A percentile compares a stretch with the other conserved stretches of the same genome.
These are phyloP conservation scores for Idaea straminata DNA, from an alignment of 2,888 invertebrate species.

Conservation along the genomic window DNA sequence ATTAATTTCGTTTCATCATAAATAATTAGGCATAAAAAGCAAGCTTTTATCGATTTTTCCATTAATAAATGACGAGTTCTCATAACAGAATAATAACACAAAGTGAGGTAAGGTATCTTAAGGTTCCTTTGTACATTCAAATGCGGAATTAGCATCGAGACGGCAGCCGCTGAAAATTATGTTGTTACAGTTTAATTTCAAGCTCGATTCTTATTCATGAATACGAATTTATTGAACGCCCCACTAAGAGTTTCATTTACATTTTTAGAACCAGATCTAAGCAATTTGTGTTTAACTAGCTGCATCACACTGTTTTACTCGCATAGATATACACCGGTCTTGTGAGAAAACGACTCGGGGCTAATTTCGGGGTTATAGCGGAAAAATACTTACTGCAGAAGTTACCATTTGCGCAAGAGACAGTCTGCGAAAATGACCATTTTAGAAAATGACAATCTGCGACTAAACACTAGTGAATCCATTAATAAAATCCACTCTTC, in stretches of 20 bases:
- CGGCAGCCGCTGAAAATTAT: slow-evolving; percentile 17
- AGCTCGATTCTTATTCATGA: background rate
- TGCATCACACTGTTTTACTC: background rate
- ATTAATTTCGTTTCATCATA: background rate
- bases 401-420: no score
- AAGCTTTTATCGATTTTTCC: background rate
- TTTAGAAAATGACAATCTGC: no score
- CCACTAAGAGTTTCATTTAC: slow-evolving; percentile 1
- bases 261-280: background rate
- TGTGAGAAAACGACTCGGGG: background rate
- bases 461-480: background rate
- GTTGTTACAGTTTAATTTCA: slow-evolving; percentile 22
- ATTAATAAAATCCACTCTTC: background rate
- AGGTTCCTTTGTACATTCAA: slow-evolving; percentile 20
- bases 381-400: background rate
- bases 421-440: no score
- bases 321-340: background rate
- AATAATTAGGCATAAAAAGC: background rate
- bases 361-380: background rate
- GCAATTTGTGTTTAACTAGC: background rate
- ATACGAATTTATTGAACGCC: background rate
- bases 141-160: slow-evolving; percentile 20
- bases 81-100: background rate
- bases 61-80: background rate
- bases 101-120: background rate